phyloP scores from a whole-genome alignment of 92 coral and sea anemone genomes.

The Hydrozoanthus gracilis region DNA sequence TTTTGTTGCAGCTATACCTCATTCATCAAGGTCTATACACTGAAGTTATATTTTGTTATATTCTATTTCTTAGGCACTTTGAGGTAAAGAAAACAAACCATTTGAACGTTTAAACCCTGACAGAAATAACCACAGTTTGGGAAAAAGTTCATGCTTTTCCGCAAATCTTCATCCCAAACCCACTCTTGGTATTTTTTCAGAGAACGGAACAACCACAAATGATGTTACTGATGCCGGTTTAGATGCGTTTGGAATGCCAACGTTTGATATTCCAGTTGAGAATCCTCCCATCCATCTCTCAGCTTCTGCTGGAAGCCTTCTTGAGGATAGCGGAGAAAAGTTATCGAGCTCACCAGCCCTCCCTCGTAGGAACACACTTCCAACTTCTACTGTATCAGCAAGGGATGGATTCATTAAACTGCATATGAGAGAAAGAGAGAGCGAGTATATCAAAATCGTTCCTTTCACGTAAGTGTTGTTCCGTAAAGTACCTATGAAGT shows the following conservation, averaged over 20 bases:
- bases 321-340: slow-evolving; percentile 63
- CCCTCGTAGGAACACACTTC: slow-evolving; percentile 64
- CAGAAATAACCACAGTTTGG: too few relatives aligned
- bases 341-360: slow-evolving; percentile 70
- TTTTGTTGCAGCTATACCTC: too few relatives aligned
- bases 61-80: too few relatives aligned
- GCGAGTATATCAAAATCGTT: slow-evolving; percentile 68
- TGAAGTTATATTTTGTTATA: too few relatives aligned
- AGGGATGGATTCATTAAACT: slow-evolving; percentile 88
- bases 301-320: slow-evolving; percentile 64
- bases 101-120: too few relatives aligned
- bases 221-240: slow-evolving; percentile 55
- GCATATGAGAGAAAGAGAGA: slow-evolving; percentile 79
- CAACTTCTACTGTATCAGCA: slow-evolving; percentile 70
- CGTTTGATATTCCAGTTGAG: slow-evolving; percentile 56
- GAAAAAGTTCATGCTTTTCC: too few relatives aligned
- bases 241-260: slow-evolving; percentile 87
- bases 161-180: too few relatives aligned
- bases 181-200: background rate
- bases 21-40: too few relatives aligned
- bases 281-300: slow-evolving; percentile 73
- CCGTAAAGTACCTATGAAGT: too few relatives aligned
- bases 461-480: slow-evolving; percentile 71
- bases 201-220: slow-evolving; percentile 30
- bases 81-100: too few relatives aligned